Evolutionary conservation across 1,140 invertebrate genomes (phyloP).

Genomic region (Lordiphosa stackelbergi): DNA sequence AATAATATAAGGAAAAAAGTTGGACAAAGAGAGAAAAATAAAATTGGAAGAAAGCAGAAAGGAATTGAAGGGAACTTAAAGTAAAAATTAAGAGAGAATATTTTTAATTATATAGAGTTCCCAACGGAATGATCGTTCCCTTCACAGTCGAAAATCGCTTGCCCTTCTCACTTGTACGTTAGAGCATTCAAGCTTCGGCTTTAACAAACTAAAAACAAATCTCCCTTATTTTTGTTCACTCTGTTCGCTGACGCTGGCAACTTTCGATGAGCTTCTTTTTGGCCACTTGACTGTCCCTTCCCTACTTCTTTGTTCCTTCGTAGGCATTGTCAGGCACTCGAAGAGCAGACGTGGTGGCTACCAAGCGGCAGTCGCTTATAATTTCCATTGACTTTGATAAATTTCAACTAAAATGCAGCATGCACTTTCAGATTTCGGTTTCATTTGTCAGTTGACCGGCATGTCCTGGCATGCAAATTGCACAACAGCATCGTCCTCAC

Average conservation of each 20-base stretch:
- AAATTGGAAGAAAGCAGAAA: too few species aligned
- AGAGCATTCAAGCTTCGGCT: constrained; percentile 8
- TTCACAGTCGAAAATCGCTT: not conserved
- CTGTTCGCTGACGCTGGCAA: constrained; percentile 46
- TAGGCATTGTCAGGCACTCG: not conserved
- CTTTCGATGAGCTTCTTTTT: constrained; percentile 40
- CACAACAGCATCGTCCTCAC: constrained; percentile 21
- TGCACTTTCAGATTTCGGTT: constrained; percentile 21
- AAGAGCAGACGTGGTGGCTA: not conserved
- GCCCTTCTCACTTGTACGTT: not conserved
- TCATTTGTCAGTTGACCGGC: constrained; percentile 36
- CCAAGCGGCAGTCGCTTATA: constrained; percentile 21
- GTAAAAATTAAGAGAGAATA: too few species aligned
- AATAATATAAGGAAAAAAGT: too few species aligned
- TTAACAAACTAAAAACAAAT: not conserved
- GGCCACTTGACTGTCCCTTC: constrained; percentile 9
- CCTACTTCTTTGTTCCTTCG: not conserved
- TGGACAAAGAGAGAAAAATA: too few species aligned
- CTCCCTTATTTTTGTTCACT: constrained; percentile 18
- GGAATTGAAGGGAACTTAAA: too few species aligned
- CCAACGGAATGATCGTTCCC: too few species aligned
- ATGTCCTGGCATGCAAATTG: constrained; percentile 46
- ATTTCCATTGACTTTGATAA: constrained; percentile 56
- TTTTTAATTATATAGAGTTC: too few species aligned
- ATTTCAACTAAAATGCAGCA: constrained; percentile 63